Base-by-base conservation (phyloP, 2,113 vertebrate genomes). In the Sciurus niger region DNA sequence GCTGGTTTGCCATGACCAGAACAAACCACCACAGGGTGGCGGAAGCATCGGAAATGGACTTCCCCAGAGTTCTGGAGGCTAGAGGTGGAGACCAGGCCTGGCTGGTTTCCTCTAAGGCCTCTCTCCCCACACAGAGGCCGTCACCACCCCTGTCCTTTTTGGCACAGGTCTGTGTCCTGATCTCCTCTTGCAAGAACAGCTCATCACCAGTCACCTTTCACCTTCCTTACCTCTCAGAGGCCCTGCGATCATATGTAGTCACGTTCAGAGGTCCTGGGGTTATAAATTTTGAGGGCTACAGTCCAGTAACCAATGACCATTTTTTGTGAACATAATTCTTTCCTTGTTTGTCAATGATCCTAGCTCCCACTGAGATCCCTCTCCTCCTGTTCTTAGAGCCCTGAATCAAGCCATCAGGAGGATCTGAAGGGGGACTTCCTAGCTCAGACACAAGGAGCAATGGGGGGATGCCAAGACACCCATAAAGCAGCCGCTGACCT, bases 381-480 rank as follows among this genome's bases (percentile, higher is more conserved):
- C 83, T 46, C 68, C 34, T 94, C 78, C 68, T 51, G 79, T 72
- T 70, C n/a, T 32, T 1, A 20, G 58, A 73, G 58, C 22, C 46
- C 68, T 96, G 86, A 34, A 91, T 95, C 65, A 91, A 92, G 9
- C 46, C 82, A 43, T 87, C 88, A 70, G 67, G 73, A 84, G 43
- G 77, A 48, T 58, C 84, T 65, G 43, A 46, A 72, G n/a, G 68
- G 91, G 74, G 43, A 67, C 51, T 12, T 85, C 53, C 70, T 72
- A 60, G 74, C 60, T 95, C n/a, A n/a, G 77, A 48, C 78, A 92
- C 37, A 55, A 80, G 90, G 58, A 58, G 65, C 22, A 89, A 58
- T 18, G 74, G 51, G 77, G 77, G 5, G 1, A 74, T 6, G 53
- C n/a, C 5, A 18, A 89, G 90, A 65, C 40, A 40, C 53, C 77